Evolutionary conservation across 37 sponge, comb jelly and placozoan genomes (phyloP), one percentile per base, ranked within the genome.

Genomic region (Ephydatia muelleri): DNA sequence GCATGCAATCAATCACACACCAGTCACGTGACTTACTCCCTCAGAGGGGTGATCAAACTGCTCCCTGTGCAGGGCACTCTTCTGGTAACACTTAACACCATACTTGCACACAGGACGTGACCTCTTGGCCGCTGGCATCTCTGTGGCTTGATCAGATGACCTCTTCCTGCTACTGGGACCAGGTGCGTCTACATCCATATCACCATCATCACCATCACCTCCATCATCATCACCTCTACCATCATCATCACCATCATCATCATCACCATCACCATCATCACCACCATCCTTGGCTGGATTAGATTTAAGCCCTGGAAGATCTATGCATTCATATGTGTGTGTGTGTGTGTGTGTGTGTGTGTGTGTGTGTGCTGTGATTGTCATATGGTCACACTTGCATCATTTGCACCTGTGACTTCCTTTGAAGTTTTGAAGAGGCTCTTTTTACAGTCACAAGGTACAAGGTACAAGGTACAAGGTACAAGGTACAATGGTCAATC

Each of bases 41-140:
- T 22, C 68, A 5, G 39, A 82, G 13, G 88, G 92, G 49, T 92
- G 92, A 21, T 80, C 38, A 73, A 83, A 92, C 49, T 82, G 73
- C 32, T 68, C 76, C 65, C 67, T 76, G 65, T 88, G 89, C 22
- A 78, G 79, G 29, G 70, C 33, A 30, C 39, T 79, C 29, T 71
- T 88, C 79, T 88, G 85, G 83, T 92, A 85, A 72, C 92, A 88
- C 65, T 88, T 85, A 23, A 78, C 47, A 14, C 86, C 89, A 28
- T 82, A 88, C 75, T 88, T 88, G 39, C 86, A 85, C 70, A 77
- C 49, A 14, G 82, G 85, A 26, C 76, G 87, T 35, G 27, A 57
- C 78, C 65, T 82, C 82, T 81, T 87, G 6, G 43, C 43, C 43
- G 43, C 43, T 9, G 43, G 43, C 43, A 43, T 43, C 43, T 43